Evolutionary conservation across 2,113 vertebrate genomes (phyloP).

Genomic region (Syrmaticus mikado): DNA sequence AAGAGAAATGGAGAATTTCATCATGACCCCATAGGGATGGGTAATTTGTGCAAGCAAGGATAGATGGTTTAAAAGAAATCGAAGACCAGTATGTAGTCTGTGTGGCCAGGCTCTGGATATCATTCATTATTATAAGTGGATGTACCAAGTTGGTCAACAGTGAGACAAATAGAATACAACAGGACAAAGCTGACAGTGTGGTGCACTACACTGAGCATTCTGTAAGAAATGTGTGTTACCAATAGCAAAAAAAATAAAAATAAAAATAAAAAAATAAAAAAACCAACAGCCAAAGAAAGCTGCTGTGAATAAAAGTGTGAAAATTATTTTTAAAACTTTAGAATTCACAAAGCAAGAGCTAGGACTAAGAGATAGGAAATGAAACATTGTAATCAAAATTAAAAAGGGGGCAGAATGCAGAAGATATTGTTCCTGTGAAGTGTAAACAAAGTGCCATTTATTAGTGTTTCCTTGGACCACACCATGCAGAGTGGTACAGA

Average conservation of each 20-base stretch:
- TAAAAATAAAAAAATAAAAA: background rate
- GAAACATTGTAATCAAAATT: background rate
- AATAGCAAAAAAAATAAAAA: background rate
- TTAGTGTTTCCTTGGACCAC: background rate
- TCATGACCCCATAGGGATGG: background rate
- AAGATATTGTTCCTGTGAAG: background rate
- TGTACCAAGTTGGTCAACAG: background rate
- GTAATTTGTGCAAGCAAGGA: constrained; percentile 1
- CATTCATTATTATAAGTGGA: constrained; percentile 42
- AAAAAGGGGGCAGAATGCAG: background rate
- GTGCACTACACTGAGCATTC: background rate
- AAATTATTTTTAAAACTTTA: background rate
- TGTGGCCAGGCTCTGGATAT: constrained; percentile 16
- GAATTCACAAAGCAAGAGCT: background rate
- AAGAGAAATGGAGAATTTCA: constrained; percentile 22
- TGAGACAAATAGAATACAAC: background rate
- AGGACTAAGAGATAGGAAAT: background rate
- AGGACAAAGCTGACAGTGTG: background rate
- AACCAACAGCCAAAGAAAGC: background rate
- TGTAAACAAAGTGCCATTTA: background rate
- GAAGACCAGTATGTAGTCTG: background rate
- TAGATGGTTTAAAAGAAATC: background rate
- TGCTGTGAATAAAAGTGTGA: background rate
- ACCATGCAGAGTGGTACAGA: background rate
- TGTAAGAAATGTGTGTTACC: background rate